Percentiles rank a stretch among this genome's conserved stretches.
Evolutionary conservation across 2,797 vertebrate species (phyloP).

Genomic region (Hapalemur alaotrensis): DNA sequence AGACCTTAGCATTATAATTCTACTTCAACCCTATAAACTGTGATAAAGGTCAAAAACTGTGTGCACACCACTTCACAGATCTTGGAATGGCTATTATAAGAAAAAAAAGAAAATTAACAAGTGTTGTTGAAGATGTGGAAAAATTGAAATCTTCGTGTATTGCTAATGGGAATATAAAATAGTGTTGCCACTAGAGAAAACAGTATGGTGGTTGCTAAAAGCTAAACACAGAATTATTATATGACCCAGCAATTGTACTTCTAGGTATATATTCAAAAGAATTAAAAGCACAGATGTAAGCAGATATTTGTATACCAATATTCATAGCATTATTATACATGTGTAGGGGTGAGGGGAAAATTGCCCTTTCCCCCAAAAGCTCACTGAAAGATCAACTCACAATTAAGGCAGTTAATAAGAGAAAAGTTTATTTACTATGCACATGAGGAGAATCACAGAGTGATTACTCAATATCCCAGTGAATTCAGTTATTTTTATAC

Average conservation of each 20-base stretch:
- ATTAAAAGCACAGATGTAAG: not conserved
- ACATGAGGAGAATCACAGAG: too few species aligned
- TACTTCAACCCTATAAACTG: not conserved
- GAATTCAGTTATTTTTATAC: too few species aligned
- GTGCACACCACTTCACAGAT: not conserved
- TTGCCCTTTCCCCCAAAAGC: too few species aligned
- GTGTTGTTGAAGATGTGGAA: not conserved
- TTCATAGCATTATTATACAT: not conserved
- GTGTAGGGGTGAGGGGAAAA: too few species aligned
- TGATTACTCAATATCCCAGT: too few species aligned
- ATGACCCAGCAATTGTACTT: not conserved
- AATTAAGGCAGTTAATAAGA: too few species aligned
- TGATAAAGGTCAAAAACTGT: not conserved
- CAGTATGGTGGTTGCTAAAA: not conserved
- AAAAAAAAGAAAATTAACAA: conserved; percentile 3
- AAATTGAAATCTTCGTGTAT: not conserved
- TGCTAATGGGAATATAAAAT: not conserved
- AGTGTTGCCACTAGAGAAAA: not conserved
- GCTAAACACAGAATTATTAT: not conserved
- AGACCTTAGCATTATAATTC: not conserved
- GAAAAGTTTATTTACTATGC: too few species aligned
- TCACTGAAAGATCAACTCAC: too few species aligned
- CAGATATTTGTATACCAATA: not conserved
- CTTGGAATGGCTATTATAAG: not conserved
- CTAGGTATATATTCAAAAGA: not conserved